Evolutionary conservation across 1,140 invertebrate genomes (phyloP).

Genomic region (Drosophila kanapiae): DNA sequence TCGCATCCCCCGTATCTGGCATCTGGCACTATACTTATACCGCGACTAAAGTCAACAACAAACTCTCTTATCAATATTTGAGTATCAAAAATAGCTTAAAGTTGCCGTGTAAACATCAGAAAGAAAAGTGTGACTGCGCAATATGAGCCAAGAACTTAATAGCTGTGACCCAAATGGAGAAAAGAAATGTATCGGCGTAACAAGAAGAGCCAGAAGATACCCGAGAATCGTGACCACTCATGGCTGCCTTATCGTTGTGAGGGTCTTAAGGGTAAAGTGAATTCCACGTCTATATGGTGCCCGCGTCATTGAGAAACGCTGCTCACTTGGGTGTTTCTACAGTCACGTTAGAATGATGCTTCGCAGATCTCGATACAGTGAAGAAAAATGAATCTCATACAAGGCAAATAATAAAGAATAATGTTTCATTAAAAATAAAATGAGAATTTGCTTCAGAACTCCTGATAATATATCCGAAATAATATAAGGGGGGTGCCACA

Average conservation of each 20-base stretch:
- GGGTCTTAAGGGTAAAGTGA: conserved; percentile 10
- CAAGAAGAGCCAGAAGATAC: conserved; percentile 12
- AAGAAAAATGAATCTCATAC: neutral
- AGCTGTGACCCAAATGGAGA: conserved; percentile 40
- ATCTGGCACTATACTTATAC: conserved; percentile 20
- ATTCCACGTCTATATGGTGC: neutral
- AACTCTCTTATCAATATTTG: conserved; percentile 50
- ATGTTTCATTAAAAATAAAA: neutral
- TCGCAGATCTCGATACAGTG: neutral
- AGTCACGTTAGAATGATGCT: conserved; percentile 5
- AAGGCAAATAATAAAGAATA: neutral
- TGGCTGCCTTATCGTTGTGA: conserved; percentile 14
- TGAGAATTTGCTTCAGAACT: neutral
- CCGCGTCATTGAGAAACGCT: neutral
- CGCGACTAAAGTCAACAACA: conserved; percentile 20
- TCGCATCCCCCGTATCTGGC: conserved; percentile 19
- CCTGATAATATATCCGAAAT: neutral
- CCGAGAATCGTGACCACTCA: conserved; percentile 46
- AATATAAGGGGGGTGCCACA: no score
- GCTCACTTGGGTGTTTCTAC: neutral
- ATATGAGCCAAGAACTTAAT: conserved; percentile 44
- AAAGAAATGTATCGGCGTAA: conserved; percentile 26
- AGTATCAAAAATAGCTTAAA: conserved; percentile 42
- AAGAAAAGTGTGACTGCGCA: conserved; percentile 48
- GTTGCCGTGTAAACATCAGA: conserved; percentile 36